Evolutionary conservation across 1,140 invertebrate species (phyloP), one percentile per base, ranked within the genome.

Genomic region (Andricus grossulariae): DNA sequence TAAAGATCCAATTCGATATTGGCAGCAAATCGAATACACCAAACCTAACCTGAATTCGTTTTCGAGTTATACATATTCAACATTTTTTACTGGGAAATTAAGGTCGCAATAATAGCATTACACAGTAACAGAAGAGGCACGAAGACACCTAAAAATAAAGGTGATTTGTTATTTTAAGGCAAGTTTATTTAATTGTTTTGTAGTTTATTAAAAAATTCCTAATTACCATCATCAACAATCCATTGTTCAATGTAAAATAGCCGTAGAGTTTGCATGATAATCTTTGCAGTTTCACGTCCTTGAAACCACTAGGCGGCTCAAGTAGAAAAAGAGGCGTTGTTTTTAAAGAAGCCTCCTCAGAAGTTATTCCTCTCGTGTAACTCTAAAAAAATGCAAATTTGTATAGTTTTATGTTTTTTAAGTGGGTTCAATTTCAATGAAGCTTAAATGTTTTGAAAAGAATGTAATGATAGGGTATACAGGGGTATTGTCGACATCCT

Each of bases 241-340:
- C 39, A 66, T 45, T 66, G 60, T 66, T 66, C 25, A 39, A n/a
- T 39, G 60, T 32, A 32, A 66, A 66, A 32, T 45, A 45, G 8
- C 60, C 60, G 13, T 66, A 66, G 7, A 66, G 25, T 32, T 66
- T 66, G 60, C 60, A 66, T 45, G 60, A 66, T 21, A 66, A 45
- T 45, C 60, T 66, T 39, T 66, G 60, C 32, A 66, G n/a, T 66
- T 66, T 66, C 60, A 66, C 60, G 25, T 18, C 60, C 60, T 66
- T 66, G 21, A 66, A 66, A 66, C 60, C 60, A 66, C 25, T n/a
- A 66, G 60, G 60, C 32, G 60, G 39, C 6, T 66, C 60, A 25
- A 66, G 8, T 15, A 66, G 21, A 21, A 66, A 66, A 32, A 66
- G 60, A 16, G 60, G 60, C n/a, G 60, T 66, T n/a, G 60, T 39